Base-by-base conservation (phyloP, 2,888 invertebrate species). In the Lydus trimaculatus region DNA sequence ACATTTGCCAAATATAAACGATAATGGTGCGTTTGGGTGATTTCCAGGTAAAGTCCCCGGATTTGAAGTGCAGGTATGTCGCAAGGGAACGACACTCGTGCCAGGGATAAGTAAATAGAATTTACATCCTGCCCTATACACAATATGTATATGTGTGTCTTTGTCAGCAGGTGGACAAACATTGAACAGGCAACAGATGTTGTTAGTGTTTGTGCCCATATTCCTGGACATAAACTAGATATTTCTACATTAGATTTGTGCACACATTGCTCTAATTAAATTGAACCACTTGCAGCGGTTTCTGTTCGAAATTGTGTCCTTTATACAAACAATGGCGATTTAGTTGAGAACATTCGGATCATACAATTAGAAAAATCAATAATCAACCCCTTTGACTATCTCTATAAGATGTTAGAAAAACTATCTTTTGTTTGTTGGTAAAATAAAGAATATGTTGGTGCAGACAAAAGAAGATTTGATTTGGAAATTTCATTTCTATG, bases 11-110 rank as follows among this genome's bases (percentile, higher is more conserved):
- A 56, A 56, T 25, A 56, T 15, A 56, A 56, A 56, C 25, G 56
- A 56, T 56, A 56, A 56, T 28, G 56, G 15, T 25, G 11, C 56
- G 15, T 56, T 56, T 25, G 56, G 56, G 56, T 15, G 56, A 56
- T 56, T 25, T 25, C 25, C 56, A 56, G 25, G 56, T 56, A 56
- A 25, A 56, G 20, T 48, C 20, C 7, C 20, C 3, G 20, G 20
- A n/a, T 48, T 11, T 11, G 23, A 9, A 2, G 20, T 9, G 48
- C 20, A 48, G 20, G 48, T 11, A 20, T 48, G 11, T 20, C 48
- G 2, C 48, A 48, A 48, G 11, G 20, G 48, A 48, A 0, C 20
- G 3, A 48, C 20, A 48, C 48, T 23, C 48, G 20, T 48, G n/a
- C n/a, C 11, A 20, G 9, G 48, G 20, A 48, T 48, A 20, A 20